Conservation (phyloP, 2,113 vertebrate species). For the Oncorhynchus keta region DNA sequence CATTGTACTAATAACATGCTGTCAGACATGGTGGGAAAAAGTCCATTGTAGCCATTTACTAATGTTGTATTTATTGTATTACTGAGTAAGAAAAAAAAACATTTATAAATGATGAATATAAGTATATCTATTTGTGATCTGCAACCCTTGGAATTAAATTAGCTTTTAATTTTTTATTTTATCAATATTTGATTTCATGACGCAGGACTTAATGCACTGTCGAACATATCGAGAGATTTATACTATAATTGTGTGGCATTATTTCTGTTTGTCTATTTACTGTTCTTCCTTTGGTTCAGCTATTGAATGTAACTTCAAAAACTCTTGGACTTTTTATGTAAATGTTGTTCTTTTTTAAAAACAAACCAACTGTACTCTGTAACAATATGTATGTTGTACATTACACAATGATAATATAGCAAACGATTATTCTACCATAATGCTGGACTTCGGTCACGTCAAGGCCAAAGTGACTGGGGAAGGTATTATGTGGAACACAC, state of each 20-base stretch:
- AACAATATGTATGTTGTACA: conserved; percentile 38
- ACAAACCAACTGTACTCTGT: conserved; percentile 71
- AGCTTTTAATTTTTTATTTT: conserved; percentile 59
- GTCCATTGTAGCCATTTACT: conserved; percentile 76
- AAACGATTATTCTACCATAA: conserved; percentile 62
- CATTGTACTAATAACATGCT: conserved; percentile 76
- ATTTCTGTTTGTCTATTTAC: conserved; percentile 50
- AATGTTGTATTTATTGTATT: conserved; percentile 79
- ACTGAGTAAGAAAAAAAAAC: conserved; percentile 66
- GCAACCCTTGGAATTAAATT: conserved; percentile 71
- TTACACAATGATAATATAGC: conserved; percentile 48
- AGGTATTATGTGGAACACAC: conserved; percentile 34
- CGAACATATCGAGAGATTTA: conserved; percentile 62
- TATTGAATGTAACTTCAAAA: conserved; percentile 75
- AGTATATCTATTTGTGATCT: conserved; percentile 75
- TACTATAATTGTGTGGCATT: conserved; percentile 61
- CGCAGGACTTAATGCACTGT: conserved; percentile 66
- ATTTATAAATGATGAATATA: conserved; percentile 75
- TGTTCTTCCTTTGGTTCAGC: conserved; percentile 65
- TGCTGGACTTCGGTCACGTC: conserved; percentile 58
- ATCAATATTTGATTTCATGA: conserved; percentile 36
- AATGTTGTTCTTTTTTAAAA: conserved; percentile 68
- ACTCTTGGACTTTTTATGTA: conserved; percentile 70
- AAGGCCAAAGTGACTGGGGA: conserved; percentile 11
- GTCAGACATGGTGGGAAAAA: conserved; percentile 66